Evolutionary conservation across 2,113 vertebrate species (phyloP).

Genomic region (Macrotus californicus): DNA sequence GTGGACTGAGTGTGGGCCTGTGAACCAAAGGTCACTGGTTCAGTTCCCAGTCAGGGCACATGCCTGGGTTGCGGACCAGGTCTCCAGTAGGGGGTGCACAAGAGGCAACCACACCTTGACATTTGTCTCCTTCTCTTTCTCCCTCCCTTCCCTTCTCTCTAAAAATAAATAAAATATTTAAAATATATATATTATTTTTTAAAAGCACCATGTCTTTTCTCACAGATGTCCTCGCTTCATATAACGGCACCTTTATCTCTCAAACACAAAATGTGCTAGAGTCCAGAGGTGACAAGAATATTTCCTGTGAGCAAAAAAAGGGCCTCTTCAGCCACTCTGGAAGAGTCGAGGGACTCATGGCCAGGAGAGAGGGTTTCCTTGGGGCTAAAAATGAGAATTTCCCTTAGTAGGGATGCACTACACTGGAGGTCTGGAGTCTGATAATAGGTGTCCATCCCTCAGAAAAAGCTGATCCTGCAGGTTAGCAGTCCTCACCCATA

Average conservation of each 20-base stretch:
- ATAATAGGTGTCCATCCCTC: background rate
- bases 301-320: background rate
- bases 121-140: too few species aligned
- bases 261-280: background rate
- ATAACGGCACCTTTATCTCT: conserved; percentile 42
- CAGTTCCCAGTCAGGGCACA: too few species aligned
- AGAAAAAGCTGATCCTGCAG: background rate
- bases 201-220: background rate
- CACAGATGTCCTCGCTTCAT: conserved; percentile 23
- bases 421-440: background rate
- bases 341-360: background rate
- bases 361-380: background rate
- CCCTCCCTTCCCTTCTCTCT: too few species aligned
- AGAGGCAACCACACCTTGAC: too few species aligned
- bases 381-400: background rate
- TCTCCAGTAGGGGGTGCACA: too few species aligned
- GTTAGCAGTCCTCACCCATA: background rate
- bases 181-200: too few species aligned
- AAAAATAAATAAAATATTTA: too few species aligned
- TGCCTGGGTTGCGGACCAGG: too few species aligned
- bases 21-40: too few species aligned
- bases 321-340: background rate
- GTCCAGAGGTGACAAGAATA: background rate
- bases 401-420: background rate
- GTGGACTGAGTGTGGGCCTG: too few species aligned